Conservation (phyloP, 1,140 invertebrate genomes). For the Callitettix versicolor region DNA sequence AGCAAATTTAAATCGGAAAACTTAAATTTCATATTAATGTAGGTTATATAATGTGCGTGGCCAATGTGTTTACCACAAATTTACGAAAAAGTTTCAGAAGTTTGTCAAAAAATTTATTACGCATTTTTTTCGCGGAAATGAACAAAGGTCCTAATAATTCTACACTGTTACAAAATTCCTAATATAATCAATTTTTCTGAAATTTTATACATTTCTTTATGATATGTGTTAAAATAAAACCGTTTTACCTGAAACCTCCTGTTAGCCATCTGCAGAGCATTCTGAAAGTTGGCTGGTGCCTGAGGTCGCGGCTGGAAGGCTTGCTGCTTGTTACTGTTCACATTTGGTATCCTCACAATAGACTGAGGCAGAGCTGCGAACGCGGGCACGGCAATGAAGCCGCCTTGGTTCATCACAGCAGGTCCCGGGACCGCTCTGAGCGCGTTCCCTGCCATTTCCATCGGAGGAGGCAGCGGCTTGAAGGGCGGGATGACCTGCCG, state of each 20-base stretch:
- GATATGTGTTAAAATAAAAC: too few species aligned
- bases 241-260: constrained; percentile 22
- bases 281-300: constrained; percentile 16
- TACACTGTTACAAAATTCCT: too few species aligned
- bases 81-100: too few species aligned
- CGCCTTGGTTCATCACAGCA: constrained; percentile 24
- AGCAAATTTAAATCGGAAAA: too few species aligned
- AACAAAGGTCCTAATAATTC: too few species aligned
- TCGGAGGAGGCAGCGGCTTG: constrained; percentile 41
- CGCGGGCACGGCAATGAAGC: constrained; percentile 31
- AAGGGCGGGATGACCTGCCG: constrained; percentile 49
- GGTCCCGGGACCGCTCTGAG: constrained; percentile 35
- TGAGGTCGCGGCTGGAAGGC: background rate
- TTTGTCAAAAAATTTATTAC: too few species aligned
- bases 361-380: constrained; percentile 41
- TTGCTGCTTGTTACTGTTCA: background rate
- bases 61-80: too few species aligned
- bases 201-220: too few species aligned
- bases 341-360: constrained; percentile 37
- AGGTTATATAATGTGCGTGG: too few species aligned
- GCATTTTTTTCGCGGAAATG: too few species aligned
- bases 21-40: too few species aligned
- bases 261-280: constrained; percentile 20
- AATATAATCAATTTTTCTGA: too few species aligned
- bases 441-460: constrained; percentile 27